Conservation (phyloP, 1,140 invertebrate species). For the Chymomyza costata region DNA sequence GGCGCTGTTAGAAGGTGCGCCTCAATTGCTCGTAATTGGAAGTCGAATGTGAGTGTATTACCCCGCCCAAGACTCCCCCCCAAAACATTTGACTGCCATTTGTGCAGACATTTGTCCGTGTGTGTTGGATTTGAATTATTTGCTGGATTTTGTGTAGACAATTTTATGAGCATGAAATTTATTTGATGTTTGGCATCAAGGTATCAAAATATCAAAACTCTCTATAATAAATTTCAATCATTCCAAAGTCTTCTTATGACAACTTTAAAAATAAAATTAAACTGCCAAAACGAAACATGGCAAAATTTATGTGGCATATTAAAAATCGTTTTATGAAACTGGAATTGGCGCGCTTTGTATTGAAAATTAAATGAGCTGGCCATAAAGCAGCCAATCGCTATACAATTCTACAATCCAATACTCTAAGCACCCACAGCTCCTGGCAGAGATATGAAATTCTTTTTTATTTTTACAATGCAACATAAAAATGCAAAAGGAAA, state of each 20-base stretch:
- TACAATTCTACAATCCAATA: too few species aligned
- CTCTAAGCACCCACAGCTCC: too few species aligned
- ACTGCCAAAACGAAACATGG: too few species aligned
- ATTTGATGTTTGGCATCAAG: slow-evolving; percentile 56
- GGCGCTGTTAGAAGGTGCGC: too few species aligned
- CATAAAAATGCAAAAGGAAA: slow-evolving; percentile 20
- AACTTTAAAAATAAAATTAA: too few species aligned
- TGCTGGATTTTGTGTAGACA: slow-evolving; percentile 62
- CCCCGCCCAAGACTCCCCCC: slow-evolving; percentile 21
- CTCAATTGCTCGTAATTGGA: slow-evolving; percentile 62
- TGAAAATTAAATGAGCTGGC: slow-evolving; percentile 56
- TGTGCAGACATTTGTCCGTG: slow-evolving; percentile 7
- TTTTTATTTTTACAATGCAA: neutral
- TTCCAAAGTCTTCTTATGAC: slow-evolving; percentile 8
- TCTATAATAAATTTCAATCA: slow-evolving; percentile 53
- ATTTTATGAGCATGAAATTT: slow-evolving; percentile 68
- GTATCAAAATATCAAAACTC: slow-evolving; percentile 41
- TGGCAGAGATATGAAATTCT: too few species aligned
- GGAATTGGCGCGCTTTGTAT: slow-evolving; percentile 29
- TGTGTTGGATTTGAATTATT: slow-evolving; percentile 57
- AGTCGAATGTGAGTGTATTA: slow-evolving; percentile 58
- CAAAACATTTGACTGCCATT: slow-evolving; percentile 18
- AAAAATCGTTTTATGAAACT: slow-evolving; percentile 47
- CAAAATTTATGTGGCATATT: slow-evolving; percentile 56
- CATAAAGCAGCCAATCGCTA: slow-evolving; percentile 27